phyloP scores from a whole-genome alignment of 2,888 invertebrate species.

The Cybosia mesomella region DNA sequence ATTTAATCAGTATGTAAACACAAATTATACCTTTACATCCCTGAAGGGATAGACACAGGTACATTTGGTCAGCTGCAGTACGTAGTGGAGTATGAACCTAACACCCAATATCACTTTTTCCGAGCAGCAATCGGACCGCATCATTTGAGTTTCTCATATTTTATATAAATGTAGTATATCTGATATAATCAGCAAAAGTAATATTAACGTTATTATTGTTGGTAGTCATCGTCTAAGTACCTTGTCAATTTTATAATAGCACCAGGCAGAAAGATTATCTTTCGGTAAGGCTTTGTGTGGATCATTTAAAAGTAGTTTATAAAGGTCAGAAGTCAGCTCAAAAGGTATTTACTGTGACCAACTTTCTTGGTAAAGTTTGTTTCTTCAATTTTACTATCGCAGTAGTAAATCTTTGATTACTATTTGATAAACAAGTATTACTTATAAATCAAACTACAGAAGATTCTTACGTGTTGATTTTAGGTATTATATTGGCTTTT shows the following conservation, averaged over 20 bases:
- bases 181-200: background rate
- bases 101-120: background rate
- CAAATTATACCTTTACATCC: background rate
- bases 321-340: slow-evolving; percentile 57
- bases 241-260: slow-evolving; percentile 10
- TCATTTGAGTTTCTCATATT: too few relatives aligned
- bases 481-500: slow-evolving; percentile 20
- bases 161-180: too few relatives aligned
- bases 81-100: background rate
- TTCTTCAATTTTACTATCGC: slow-evolving; percentile 68
- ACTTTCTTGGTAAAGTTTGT: slow-evolving; percentile 64
- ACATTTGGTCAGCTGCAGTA: too few relatives aligned
- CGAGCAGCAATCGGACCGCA: too few relatives aligned
- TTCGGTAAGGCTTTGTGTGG: slow-evolving; percentile 12
- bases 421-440: slow-evolving; percentile 69
- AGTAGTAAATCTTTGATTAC: slow-evolving; percentile 75
- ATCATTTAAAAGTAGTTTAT: slow-evolving; percentile 27
- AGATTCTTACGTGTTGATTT: slow-evolving; percentile 36
- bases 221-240: background rate
- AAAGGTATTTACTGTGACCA: slow-evolving; percentile 43
- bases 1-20: background rate
- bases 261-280: slow-evolving; percentile 3
- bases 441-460: slow-evolving; percentile 65
- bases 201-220: background rate
- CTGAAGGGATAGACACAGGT: too few relatives aligned